Conservation (phyloP, 1,140 invertebrate genomes). For the Andrena cerasifolii region DNA sequence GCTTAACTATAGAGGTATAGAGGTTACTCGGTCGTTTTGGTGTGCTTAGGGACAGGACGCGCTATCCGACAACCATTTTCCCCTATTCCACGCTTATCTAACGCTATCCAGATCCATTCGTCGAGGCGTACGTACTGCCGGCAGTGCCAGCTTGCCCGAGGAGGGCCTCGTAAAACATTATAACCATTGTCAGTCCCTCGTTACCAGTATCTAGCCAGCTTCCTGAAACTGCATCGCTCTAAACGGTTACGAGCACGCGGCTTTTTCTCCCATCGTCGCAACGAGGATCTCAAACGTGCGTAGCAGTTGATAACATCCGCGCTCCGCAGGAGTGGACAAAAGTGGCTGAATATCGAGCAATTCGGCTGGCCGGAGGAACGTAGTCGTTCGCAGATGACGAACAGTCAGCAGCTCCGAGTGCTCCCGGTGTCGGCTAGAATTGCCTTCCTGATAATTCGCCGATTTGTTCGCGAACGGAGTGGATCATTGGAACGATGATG, state of each 20-base stretch:
- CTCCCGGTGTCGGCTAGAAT: too few relatives aligned
- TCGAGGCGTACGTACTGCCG: constrained; percentile 7
- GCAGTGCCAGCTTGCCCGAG: not conserved
- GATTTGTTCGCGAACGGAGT: too few relatives aligned
- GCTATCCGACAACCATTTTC: constrained; percentile 13
- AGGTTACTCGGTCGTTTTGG: constrained; percentile 13
- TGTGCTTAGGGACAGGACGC: constrained; percentile 16
- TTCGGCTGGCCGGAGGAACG: too few relatives aligned
- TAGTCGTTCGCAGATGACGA: too few relatives aligned
- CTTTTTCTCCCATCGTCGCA: constrained; percentile 5
- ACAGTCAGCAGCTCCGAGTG: too few relatives aligned
- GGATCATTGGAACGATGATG: too few relatives aligned
- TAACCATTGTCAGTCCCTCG: constrained; percentile 28
- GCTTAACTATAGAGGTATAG: not conserved
- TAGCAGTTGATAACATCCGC: too few relatives aligned
- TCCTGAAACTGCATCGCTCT: constrained; percentile 8
- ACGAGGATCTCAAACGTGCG: constrained; percentile 6
- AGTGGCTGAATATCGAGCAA: too few relatives aligned
- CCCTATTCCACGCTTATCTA: constrained; percentile 38
- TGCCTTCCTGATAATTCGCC: too few relatives aligned
- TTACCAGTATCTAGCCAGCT: constrained; percentile 49
- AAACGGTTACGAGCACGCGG: not conserved
- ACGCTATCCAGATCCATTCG: constrained; percentile 21
- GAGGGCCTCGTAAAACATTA: constrained; percentile 50
- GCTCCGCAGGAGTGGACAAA: too few relatives aligned